Evolutionary conservation across 30 jellyfish, hydroid and myxozoan species (phyloP).

Genomic region (Clytia hemisphaerica): DNA sequence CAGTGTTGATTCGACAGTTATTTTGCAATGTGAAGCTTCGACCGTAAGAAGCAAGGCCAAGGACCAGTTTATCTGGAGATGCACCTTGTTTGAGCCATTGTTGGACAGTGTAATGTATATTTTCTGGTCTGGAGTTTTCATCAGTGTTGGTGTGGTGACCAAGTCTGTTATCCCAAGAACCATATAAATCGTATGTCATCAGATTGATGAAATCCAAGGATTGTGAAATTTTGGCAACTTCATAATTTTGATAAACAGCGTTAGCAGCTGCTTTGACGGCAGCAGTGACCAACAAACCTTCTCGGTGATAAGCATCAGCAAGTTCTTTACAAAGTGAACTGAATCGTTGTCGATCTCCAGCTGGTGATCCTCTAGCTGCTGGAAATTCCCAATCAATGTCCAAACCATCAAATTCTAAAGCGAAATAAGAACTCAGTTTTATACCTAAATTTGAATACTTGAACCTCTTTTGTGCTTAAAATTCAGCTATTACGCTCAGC

Average conservation of each 20-base stretch:
- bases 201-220: slow-evolving; percentile 33
- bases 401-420: slow-evolving; percentile 25
- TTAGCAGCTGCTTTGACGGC: slow-evolving; percentile 39
- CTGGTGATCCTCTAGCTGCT: slow-evolving; percentile 29
- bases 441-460: no score
- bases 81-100: slow-evolving; percentile 12
- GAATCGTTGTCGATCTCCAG: slow-evolving; percentile 10
- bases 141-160: slow-evolving; percentile 33
- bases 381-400: slow-evolving; percentile 40
- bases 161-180: slow-evolving; percentile 15
- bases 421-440: no score
- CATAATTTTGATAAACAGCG: slow-evolving; percentile 31
- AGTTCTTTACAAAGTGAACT: slow-evolving; percentile 22
- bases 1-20: not conserved
- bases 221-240: not conserved
- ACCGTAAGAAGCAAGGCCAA: slow-evolving; percentile 25
- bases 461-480: no score
- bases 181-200: slow-evolving; percentile 31
- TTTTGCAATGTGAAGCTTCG: not conserved
- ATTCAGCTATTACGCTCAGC: no score
- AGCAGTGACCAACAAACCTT: slow-evolving; percentile 28
- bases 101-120: slow-evolving; percentile 10
- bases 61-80: slow-evolving; percentile 1
- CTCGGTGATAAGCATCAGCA: not conserved
- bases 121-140: no score